Evolutionary conservation across 2,113 vertebrate species (phyloP).

Genomic region (Zootoca vivipara): DNA sequence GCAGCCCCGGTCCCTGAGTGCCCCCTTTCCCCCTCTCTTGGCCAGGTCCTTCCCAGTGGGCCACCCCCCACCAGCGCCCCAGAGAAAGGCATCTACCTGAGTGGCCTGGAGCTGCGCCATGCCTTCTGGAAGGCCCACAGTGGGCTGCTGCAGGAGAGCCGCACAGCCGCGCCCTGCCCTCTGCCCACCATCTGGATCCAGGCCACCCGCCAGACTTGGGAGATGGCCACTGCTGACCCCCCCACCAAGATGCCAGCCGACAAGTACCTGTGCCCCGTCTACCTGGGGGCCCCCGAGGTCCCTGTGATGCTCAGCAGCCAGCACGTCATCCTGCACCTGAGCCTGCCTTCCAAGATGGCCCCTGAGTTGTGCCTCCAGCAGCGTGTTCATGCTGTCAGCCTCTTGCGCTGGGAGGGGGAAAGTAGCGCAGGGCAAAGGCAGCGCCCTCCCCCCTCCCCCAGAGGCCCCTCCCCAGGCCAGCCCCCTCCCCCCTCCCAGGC

Average conservation of each 20-base stretch:
- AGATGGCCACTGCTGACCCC: not conserved
- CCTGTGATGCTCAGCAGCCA: conserved; percentile 53
- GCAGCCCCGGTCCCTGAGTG: not conserved
- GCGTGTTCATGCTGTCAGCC: conserved; percentile 73
- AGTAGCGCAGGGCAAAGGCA: not conserved
- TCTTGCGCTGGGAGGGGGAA: not conserved
- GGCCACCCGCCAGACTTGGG: not conserved
- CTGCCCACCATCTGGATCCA: conserved; percentile 73
- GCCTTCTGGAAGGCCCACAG: conserved; percentile 76
- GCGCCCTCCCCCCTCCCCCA: not conserved
- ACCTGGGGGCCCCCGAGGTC: conserved; percentile 42
- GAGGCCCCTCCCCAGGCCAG: not conserved
- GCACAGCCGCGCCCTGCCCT: conserved; percentile 59
- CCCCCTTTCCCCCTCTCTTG: not conserved
- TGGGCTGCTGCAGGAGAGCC: conserved; percentile 66
- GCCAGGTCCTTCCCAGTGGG: conserved; percentile 2
- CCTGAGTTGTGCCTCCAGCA: conserved; percentile 70
- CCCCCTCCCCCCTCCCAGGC: not conserved
- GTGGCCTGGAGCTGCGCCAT: conserved; percentile 79
- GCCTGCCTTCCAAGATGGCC: conserved; percentile 66
- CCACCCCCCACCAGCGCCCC: conserved; percentile 27
- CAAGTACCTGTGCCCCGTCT: conserved; percentile 75
- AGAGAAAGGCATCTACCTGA: conserved; percentile 68
- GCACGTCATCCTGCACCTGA: conserved; percentile 68
- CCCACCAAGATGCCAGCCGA: too few species aligned